Evolutionary conservation across 2,113 vertebrate genomes (phyloP), one percentile per base, ranked within the genome.

Genomic region (Nyctibius bracteatus): DNA sequence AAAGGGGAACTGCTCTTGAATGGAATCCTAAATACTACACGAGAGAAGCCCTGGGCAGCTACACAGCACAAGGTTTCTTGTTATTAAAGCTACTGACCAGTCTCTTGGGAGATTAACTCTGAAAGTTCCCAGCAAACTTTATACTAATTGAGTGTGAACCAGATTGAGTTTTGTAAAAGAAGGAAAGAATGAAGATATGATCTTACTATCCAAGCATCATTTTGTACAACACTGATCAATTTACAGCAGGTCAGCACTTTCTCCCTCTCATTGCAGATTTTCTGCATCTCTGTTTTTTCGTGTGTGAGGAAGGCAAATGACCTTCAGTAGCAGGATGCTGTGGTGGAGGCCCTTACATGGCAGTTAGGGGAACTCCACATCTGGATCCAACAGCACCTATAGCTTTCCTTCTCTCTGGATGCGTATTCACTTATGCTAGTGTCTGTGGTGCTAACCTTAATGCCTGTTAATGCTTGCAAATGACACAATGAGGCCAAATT

Each of bases 1-100:
- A 94, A 95, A 97, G 88, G 85, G 90, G 96, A 91, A 71, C 88
- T 95, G 92, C 55, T 73, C 30, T 96, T 94, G 95, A 96, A 95
- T 75, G 54, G 96, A 97, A 95, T 97, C 79, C 61, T 94, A 94
- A 97, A 91, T 86, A 80, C 44, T 83, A 54, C 18, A 67, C 31
- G 25, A 35, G 55, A 91, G 92, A 39, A 88, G 82, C 66, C 90
- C 81, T 96, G 80, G 94, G 80, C 88, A 85, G 88, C 81, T 72
- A 70, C 80, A 86, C 52, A 92, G 52, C n/a, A 93, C 52, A 79
- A 12, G 9, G 15, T 92, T 95, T 86, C 54, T 63, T 87, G 66
- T 87, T 95, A 59, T 88, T 57, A 95, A 96, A 95, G 51, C 73
- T 92, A 73, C 55, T 52, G 59, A 55, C 71, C 94, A 67, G 43